Conservation (phyloP, 2,797 vertebrate genomes). For the Streptopelia turtur region DNA sequence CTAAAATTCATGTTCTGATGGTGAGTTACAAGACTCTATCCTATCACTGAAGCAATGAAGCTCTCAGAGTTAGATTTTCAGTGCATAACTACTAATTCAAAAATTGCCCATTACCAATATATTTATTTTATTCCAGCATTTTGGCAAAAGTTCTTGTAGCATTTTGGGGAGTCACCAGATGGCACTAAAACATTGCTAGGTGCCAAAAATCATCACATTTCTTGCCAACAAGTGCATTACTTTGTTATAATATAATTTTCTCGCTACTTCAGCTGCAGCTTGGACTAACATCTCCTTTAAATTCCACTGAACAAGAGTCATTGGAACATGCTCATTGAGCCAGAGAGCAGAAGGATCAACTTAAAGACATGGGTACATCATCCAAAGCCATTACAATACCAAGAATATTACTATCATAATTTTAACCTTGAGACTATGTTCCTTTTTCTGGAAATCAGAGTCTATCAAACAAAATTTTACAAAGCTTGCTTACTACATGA, state of each 20-base stretch:
- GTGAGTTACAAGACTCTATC: not conserved
- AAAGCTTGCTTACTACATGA: not conserved
- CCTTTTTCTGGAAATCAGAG: not conserved
- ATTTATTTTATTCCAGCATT: not conserved
- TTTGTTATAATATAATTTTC: not conserved
- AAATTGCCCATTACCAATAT: not conserved
- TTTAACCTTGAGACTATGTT: not conserved
- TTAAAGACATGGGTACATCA: not conserved
- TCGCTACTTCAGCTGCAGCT: not conserved
- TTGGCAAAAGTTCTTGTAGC: conserved; percentile 56
- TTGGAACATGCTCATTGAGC: not conserved
- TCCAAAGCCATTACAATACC: not conserved
- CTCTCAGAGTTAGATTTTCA: not conserved
- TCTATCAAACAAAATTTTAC: not conserved
- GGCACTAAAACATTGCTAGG: conserved; percentile 71
- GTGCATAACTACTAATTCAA: not conserved
- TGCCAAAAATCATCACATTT: conserved; percentile 58
- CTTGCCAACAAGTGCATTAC: conserved; percentile 46
- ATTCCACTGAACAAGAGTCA: not conserved
- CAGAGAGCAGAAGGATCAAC: not conserved
- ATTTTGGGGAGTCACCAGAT: conserved; percentile 71
- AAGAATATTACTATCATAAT: not conserved
- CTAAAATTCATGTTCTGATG: not conserved
- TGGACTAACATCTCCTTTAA: not conserved
- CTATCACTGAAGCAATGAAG: not conserved